phyloP scores from a whole-genome alignment of 2,888 invertebrate species.

The Odontomyia ornata region DNA sequence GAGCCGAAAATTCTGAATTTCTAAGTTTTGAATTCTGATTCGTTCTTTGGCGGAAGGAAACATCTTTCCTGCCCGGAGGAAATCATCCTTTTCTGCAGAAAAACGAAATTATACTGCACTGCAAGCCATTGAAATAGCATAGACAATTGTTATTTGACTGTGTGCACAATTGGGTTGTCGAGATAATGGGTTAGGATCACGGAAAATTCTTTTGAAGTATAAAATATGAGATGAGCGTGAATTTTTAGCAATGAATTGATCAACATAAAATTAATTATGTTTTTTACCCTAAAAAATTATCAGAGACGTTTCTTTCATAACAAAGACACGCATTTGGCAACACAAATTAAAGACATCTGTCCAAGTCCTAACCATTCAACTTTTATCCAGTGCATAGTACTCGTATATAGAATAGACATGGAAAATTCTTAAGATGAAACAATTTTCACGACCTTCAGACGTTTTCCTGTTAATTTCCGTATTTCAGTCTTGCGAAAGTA shows the following conservation, averaged over 20 bases:
- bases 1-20: conserved; percentile 12
- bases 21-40: not conserved
- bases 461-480: conserved; percentile 40
- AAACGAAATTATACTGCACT: not conserved
- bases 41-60: conserved; percentile 11
- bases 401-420: not conserved
- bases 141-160: not conserved
- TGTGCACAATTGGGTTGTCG: not conserved
- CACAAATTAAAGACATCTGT: no score
- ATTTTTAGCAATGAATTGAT: no score
- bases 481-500: not conserved
- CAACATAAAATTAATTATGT: no score
- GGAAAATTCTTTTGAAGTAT: no score
- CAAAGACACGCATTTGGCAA: no score
- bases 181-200: no score
- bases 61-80: conserved; percentile 3
- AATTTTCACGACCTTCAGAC: conserved; percentile 30
- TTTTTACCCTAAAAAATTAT: no score
- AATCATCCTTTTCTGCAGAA: not conserved
- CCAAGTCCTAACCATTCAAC: no score
- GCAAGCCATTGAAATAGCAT: not conserved
- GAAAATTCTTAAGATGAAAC: conserved; percentile 22
- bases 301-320: no score
- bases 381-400: no score
- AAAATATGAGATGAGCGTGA: no score